Conservation (phyloP, 2,888 invertebrate species). For the Sinhomidia bicolor region DNA sequence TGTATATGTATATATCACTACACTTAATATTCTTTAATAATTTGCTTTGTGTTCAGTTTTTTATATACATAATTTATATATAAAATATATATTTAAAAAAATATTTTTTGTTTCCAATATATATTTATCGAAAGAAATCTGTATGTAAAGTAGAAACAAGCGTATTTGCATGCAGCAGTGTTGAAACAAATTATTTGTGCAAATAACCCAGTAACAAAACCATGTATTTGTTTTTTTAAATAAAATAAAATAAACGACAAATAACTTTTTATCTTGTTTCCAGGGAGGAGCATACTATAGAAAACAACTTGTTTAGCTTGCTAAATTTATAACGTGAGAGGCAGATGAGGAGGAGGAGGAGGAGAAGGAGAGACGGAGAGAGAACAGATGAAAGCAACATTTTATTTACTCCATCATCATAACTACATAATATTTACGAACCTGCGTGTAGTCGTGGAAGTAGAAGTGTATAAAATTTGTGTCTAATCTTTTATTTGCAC, state of each 20-base stretch:
- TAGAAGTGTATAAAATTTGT: not conserved
- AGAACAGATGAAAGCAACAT: not conserved
- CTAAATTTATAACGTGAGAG: not conserved
- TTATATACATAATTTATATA: too few species aligned
- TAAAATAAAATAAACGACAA: not conserved
- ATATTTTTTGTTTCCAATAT: too few species aligned
- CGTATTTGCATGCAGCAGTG: too few species aligned
- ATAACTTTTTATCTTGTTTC: conserved; percentile 11
- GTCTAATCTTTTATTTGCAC: too few species aligned
- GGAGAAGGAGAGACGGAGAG: not conserved
- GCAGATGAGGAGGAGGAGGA: not conserved
- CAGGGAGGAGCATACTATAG: not conserved
- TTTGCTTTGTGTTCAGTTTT: not conserved
- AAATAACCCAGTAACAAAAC: too few species aligned
- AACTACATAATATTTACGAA: not conserved
- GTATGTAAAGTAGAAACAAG: too few species aligned
- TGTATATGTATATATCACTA: not conserved
- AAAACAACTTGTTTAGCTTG: conserved; percentile 13
- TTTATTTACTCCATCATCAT: conserved; percentile 21
- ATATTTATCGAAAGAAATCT: too few species aligned
- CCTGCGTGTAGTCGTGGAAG: not conserved
- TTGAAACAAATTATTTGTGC: too few species aligned
- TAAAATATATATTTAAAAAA: too few species aligned
- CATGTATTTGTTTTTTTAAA: too few species aligned
- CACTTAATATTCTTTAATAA: not conserved